Conservation (phyloP, 1,140 invertebrate species). For the Sycophaga agraensis region DNA sequence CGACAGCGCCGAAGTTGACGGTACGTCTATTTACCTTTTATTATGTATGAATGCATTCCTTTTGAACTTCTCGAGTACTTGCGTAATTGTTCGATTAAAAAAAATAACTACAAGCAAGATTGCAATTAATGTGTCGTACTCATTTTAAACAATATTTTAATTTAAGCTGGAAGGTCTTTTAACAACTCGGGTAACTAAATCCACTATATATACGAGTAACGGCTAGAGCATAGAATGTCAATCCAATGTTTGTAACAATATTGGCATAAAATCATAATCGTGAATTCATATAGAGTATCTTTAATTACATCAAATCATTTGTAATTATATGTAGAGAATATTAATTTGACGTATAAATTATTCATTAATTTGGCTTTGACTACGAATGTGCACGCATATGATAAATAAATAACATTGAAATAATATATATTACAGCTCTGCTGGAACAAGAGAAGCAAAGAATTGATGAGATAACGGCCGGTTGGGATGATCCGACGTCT, state of each 20-base stretch:
- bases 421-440: constrained; percentile 57
- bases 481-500: constrained; percentile 81
- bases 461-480: constrained; percentile 72
- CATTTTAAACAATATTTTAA: not conserved
- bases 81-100: not conserved
- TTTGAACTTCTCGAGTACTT: not conserved
- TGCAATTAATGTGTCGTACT: not conserved
- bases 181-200: constrained; percentile 2
- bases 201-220: not conserved
- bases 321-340: too few relatives aligned
- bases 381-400: too few relatives aligned
- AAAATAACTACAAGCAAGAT: not conserved
- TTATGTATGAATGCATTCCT: too few relatives aligned
- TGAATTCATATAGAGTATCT: not conserved
- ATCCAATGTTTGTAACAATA: not conserved
- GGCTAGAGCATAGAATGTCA: not conserved
- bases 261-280: not conserved
- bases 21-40: constrained; percentile 44
- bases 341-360: too few relatives aligned
- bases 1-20: constrained; percentile 70
- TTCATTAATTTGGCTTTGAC: too few relatives aligned
- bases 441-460: constrained; percentile 72
- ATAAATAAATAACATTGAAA: too few relatives aligned
- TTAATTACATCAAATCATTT: too few relatives aligned
- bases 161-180: not conserved